phyloP scores from a whole-genome alignment of 30 jellyfish, hydroid and myxozoan genomes.

The Aurelia aurita region DNA sequence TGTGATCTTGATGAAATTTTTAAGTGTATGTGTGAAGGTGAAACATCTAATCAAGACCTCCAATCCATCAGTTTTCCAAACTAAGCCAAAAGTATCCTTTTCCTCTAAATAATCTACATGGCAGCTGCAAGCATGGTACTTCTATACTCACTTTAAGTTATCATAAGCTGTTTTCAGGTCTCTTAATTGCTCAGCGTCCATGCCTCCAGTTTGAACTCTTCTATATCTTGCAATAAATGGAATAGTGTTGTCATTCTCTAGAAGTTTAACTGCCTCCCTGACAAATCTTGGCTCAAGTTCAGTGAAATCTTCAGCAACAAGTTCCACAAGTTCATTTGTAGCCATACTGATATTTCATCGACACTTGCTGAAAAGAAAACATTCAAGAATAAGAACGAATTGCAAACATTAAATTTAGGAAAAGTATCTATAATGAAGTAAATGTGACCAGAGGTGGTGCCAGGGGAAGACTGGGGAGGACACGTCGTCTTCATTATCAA shows the following conservation, averaged over 20 bases:
- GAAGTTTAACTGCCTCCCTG: slow-evolving; percentile 31
- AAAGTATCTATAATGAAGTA: too few species aligned
- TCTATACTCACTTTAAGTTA: slow-evolving; percentile 42
- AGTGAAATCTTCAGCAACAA: slow-evolving; percentile 41
- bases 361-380: too few species aligned
- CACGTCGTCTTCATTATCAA: too few species aligned
- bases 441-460: too few species aligned
- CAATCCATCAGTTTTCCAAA: too few species aligned
- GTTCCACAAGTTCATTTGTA: not conserved
- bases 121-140: not conserved
- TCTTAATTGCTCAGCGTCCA: slow-evolving; percentile 77
- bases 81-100: too few species aligned
- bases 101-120: not conserved
- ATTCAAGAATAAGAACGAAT: too few species aligned
- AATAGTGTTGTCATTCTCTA: slow-evolving; percentile 69
- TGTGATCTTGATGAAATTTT: too few species aligned
- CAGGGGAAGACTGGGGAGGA: too few species aligned
- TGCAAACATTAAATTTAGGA: too few species aligned
- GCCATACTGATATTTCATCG: not conserved
- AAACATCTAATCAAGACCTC: too few species aligned
- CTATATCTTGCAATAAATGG: slow-evolving; percentile 92
- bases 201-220: slow-evolving; percentile 74
- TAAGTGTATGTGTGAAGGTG: too few species aligned
- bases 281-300: slow-evolving; percentile 19
- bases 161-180: slow-evolving; percentile 58